Conservation (phyloP, 2,797 vertebrate genomes). For the Protosalanx chinensis region DNA sequence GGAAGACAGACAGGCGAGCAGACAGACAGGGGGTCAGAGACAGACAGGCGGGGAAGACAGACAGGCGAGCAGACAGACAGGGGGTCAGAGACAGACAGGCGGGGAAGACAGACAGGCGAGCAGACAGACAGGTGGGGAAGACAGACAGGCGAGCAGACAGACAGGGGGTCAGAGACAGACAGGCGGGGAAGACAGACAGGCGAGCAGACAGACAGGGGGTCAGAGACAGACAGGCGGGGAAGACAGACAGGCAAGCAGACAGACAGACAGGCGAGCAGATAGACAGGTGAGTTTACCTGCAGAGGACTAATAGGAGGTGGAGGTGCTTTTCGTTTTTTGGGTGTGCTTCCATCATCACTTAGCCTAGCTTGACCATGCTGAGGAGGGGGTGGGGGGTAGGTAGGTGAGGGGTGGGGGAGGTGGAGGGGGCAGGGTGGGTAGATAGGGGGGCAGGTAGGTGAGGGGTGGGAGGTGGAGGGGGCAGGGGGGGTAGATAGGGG, state of each 20-base stretch:
- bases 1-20: not conserved
- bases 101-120: not conserved
- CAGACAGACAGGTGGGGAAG: slow-evolving; percentile 26
- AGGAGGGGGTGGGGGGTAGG: slow-evolving; percentile 58
- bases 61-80: slow-evolving; percentile 13
- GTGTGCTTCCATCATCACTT: slow-evolving; percentile 96
- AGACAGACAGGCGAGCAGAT: slow-evolving; percentile 27
- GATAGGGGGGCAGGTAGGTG: slow-evolving; percentile 47
- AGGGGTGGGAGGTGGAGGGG: slow-evolving; percentile 62
- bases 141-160: slow-evolving; percentile 15
- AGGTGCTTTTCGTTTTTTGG: slow-evolving; percentile 99
- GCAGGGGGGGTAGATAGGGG: no score
- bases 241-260: no score
- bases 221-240: slow-evolving; percentile 33
- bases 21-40: slow-evolving; percentile 20
- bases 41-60: slow-evolving; percentile 13
- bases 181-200: no score
- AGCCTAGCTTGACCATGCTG: slow-evolving; percentile 98
- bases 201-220: slow-evolving; percentile 43
- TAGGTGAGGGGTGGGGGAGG: slow-evolving; percentile 19
- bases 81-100: slow-evolving; percentile 23
- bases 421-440: slow-evolving; percentile 48
- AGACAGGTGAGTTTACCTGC: slow-evolving; percentile 83
- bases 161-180: slow-evolving; percentile 10
- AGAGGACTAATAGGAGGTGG: slow-evolving; percentile 94